These are phyloP conservation scores for Podarcis cretensis DNA, from an alignment of 2,113 vertebrate species.

Conservation along the genomic window DNA sequence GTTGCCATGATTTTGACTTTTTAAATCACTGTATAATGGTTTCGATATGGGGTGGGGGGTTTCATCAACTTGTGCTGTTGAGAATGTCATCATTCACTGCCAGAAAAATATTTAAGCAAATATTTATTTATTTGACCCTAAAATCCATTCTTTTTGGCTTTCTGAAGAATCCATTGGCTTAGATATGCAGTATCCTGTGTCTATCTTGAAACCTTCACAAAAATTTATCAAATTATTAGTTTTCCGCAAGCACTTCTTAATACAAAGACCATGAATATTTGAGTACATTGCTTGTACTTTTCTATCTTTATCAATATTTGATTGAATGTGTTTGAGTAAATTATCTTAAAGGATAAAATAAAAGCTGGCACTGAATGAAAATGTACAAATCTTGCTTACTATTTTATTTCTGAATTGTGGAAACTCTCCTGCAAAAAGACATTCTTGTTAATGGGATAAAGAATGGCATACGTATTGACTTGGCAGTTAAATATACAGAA, in stretches of 20 bases:
- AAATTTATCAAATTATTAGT: neutral
- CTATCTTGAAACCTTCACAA: neutral
- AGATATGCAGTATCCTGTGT: neutral
- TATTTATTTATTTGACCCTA: neutral
- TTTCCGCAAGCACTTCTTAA: fast-evolving
- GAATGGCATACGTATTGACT: neutral
- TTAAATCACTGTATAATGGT: neutral
- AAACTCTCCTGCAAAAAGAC: neutral
- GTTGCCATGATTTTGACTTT: slow-evolving; percentile 57
- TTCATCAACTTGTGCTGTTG: neutral
- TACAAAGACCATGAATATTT: neutral
- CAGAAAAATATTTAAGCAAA: neutral
- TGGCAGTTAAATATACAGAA: neutral
- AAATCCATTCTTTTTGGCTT: neutral
- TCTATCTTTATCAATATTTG: neutral
- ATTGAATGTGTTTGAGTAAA: neutral
- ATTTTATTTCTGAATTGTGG: neutral
- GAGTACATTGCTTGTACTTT: neutral
- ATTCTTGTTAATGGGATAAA: neutral
- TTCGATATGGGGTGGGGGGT: neutral
- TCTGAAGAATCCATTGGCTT: neutral
- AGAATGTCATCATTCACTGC: neutral
- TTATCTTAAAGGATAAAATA: neutral
- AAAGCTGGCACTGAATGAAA: neutral
- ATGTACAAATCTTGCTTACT: neutral